phyloP scores from a whole-genome alignment of 1,140 invertebrate species.

The Lucilia cuprina region DNA sequence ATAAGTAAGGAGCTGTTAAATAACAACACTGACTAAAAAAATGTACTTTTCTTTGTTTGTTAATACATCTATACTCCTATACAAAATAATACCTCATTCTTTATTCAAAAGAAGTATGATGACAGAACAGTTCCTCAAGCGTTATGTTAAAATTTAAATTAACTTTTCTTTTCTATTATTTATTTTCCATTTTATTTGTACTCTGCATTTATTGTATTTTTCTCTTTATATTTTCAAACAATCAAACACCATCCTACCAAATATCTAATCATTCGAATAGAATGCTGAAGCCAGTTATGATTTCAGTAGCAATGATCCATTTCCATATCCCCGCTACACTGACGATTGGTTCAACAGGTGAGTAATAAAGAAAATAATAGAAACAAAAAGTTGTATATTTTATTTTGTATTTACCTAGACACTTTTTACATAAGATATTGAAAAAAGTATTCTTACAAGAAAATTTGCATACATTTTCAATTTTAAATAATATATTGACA shows the following conservation, averaged over 20 bases:
- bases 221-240: neutral
- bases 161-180: neutral
- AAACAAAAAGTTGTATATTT: too few species aligned
- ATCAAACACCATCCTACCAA: neutral
- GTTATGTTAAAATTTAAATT: neutral
- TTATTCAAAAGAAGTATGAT: neutral
- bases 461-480: too few species aligned
- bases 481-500: too few species aligned
- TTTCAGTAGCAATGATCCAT: constrained; percentile 98
- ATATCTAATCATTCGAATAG: constrained; percentile 67
- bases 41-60: too few species aligned
- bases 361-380: constrained; percentile 46
- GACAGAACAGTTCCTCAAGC: neutral
- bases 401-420: too few species aligned
- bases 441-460: neutral
- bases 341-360: constrained; percentile 99
- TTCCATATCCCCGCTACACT: constrained; percentile 94
- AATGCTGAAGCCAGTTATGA: constrained; percentile 97
- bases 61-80: too few species aligned
- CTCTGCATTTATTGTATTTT: neutral
- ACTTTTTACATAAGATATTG: neutral
- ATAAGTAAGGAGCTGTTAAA: too few species aligned
- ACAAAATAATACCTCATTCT: too few species aligned
- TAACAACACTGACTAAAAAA: too few species aligned
- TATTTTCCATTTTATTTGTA: neutral